Conservation (phyloP, 1,140 invertebrate species). For the Drosophila kohkoa region DNA sequence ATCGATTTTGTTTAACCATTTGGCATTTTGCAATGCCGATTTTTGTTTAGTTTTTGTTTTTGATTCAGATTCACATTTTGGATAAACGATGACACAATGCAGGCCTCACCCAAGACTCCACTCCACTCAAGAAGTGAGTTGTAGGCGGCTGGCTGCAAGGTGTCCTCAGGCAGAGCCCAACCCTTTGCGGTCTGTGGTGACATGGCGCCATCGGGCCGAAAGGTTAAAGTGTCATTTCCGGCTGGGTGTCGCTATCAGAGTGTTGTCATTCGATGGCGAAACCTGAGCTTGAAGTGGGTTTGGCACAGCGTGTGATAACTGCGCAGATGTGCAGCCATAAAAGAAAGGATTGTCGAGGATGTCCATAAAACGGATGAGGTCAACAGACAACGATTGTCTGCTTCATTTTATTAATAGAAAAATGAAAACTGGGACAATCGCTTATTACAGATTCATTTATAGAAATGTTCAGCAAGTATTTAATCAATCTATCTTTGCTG, state of each 20-base stretch:
- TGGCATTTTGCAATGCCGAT: conserved; percentile 57
- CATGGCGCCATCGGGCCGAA: conserved; percentile 27
- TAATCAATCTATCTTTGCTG: neutral
- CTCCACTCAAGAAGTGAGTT: neutral
- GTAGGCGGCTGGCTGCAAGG: neutral
- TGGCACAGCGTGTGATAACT: conserved; percentile 36
- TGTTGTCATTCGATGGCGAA: conserved; percentile 34
- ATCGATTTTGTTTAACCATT: conserved; percentile 69
- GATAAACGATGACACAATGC: conserved; percentile 31
- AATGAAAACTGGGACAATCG: neutral
- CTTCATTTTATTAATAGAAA: neutral
- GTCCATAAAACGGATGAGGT: conserved; percentile 6
- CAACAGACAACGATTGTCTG: conserved; percentile 15
- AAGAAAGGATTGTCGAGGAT: conserved; percentile 22
- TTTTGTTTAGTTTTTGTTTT: conserved; percentile 48
- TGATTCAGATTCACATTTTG: neutral
- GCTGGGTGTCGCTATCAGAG: conserved; percentile 15
- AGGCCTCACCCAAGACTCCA: conserved; percentile 1
- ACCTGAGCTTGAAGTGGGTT: conserved; percentile 33
- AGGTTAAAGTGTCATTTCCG: conserved; percentile 55
- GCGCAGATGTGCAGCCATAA: conserved; percentile 29
- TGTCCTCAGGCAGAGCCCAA: neutral
- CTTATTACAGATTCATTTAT: neutral
- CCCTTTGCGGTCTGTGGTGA: conserved; percentile 27
- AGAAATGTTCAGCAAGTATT: neutral